Evolutionary conservation across 2,888 invertebrate genomes (phyloP), one percentile per base, ranked within the genome.

Genomic region (Nysson spinosus): DNA sequence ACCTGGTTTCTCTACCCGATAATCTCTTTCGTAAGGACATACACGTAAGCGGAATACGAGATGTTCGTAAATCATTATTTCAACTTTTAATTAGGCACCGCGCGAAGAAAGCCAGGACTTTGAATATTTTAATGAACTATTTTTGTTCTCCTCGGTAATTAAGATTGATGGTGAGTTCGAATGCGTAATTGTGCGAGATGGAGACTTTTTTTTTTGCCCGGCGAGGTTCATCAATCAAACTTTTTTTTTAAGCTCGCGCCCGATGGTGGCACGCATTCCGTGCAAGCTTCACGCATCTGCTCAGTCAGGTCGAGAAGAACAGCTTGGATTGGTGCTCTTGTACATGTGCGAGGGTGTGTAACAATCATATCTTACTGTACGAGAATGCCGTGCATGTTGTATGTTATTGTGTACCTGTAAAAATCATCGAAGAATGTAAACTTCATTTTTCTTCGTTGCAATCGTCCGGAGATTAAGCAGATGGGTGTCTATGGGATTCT

Each of bases 131-230:
- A 75, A 75, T 72, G 75, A 75, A 75, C 66, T 72, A 72, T 75
- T 75, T 75, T 61, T 58, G 69, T 55, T 35, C 69, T 47, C 47
- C 54, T 40, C 40, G 60, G 65, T 75, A 75, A 75, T 75, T 75
- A 75, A 75, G 75, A 75, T 75, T 70, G 75, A 75, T 75, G 76
- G 72, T 57, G 60, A 67, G 76, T 72, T 65, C 72, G 67, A 75
- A 72, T 67, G 69, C 72, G 75, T 75, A 75, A 75, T 75, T 72
- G 74, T 67, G 75, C 75, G 39, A 64, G 75, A 69, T 52, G 72
- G 58, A 52, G 65, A 46, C 74, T 68, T 61, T 56, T 61, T 62
- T 62, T 56, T 40, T 60, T 47, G 35, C 52, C 55, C 49, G 32
- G 63, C 63, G 72, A 65, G 65, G 69, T 75, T 75, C 75, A 75